Percentiles rank a stretch among this genome's conserved stretches.
These are phyloP conservation scores for Papio anubis DNA, from an alignment of 2,113 vertebrate species.

Conservation along the genomic window DNA sequence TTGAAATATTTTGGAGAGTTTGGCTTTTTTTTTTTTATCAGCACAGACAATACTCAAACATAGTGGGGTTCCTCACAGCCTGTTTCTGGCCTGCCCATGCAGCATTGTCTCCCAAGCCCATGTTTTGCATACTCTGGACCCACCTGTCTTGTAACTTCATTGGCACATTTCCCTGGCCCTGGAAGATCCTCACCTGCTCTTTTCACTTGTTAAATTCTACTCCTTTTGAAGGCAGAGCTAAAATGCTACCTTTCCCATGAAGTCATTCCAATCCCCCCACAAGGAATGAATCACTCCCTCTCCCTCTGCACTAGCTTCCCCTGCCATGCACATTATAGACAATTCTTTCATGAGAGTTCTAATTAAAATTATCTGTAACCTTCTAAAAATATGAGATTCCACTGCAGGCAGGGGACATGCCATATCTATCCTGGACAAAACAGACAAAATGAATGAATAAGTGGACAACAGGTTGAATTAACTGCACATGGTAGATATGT, in stretches of 20 bases:
- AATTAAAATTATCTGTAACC: background rate
- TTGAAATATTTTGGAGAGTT: too few species aligned
- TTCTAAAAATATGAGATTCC: background rate
- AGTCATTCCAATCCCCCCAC: background rate
- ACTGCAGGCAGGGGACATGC: background rate
- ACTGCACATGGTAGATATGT: background rate
- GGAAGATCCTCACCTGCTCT: background rate
- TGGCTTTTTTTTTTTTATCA: too few species aligned
- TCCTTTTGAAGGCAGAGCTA: background rate
- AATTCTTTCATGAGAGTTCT: background rate
- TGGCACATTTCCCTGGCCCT: background rate
- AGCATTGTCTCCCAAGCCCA: background rate
- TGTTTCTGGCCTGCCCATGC: background rate
- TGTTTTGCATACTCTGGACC: accelerated
- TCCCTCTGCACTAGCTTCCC: background rate
- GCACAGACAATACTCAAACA: background rate
- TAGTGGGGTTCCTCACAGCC: background rate
- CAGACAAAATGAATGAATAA: background rate
- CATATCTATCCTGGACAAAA: background rate
- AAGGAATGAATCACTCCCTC: background rate
- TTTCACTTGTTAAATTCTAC: background rate
- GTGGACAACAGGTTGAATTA: background rate
- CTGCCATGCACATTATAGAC: background rate
- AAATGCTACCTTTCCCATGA: background rate
- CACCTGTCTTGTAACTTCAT: background rate